A percentile compares a stretch with the other conserved stretches of the same genome.
phyloP scores from a whole-genome alignment of 2,113 vertebrate species.

The Osmerus eperlanus region DNA sequence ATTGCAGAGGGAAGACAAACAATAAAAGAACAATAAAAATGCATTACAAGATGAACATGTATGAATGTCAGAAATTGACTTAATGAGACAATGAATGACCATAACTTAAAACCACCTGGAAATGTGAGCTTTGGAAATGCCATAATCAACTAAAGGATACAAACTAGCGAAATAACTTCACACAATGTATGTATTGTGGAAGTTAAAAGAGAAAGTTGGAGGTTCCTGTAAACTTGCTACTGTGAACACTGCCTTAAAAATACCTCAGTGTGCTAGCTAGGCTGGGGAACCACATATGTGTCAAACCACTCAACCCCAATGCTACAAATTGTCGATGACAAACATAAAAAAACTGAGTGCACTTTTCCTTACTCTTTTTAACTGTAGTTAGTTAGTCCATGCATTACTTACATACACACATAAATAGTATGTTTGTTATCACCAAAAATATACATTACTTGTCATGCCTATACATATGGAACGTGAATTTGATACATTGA shows the following conservation, averaged over 20 bases:
- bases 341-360: slow-evolving; percentile 49
- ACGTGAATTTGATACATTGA: too few species aligned
- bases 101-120: too few species aligned
- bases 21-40: slow-evolving; percentile 20
- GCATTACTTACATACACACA: slow-evolving; percentile 55
- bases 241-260: slow-evolving; percentile 68
- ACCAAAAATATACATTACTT: not conserved
- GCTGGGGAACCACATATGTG: slow-evolving; percentile 57
- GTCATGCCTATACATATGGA: not conserved
- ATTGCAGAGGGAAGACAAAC: slow-evolving; percentile 51
- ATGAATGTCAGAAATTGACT: too few species aligned
- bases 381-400: slow-evolving; percentile 7
- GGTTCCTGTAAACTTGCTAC: slow-evolving; percentile 60
- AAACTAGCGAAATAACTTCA: not conserved
- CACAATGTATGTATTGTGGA: slow-evolving; percentile 40
- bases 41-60: too few species aligned
- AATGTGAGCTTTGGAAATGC: too few species aligned
- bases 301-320: slow-evolving; percentile 54
- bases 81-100: too few species aligned
- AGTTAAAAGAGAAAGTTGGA: slow-evolving; percentile 40
- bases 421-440: slow-evolving; percentile 16
- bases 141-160: too few species aligned
- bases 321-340: slow-evolving; percentile 43
- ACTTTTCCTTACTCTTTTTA: slow-evolving; percentile 58
- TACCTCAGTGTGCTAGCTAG: slow-evolving; percentile 48